Evolutionary conservation across 2,888 invertebrate genomes (phyloP), one percentile per base, ranked within the genome.

Genomic region (Epinotia demarniana): DNA sequence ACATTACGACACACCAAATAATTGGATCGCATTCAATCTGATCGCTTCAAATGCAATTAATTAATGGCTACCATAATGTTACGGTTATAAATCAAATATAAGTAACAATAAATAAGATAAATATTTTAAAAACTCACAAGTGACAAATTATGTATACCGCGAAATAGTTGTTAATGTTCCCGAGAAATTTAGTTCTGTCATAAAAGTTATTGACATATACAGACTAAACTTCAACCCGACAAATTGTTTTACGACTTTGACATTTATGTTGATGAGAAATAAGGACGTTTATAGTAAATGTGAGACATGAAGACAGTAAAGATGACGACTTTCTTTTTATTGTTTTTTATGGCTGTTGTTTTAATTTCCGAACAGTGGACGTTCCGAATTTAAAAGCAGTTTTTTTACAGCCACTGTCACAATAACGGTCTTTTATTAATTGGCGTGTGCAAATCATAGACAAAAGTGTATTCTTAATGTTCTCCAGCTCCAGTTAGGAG

Each of bases 401-500:
- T 43, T 23, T 72, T 58, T 63, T 58, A 69, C 58, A 72, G 61
- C 60, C 57, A 23, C 63, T 63, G 73, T 76, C 73, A 69, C 60
- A 64, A 75, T 78, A 77, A 75, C 77, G 75, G 77, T 68, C 23
- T 69, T 75, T 58, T 70, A 63, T 77, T 70, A 61, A 66, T 75
- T 70, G 53, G 66, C 53, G 23, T 27, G 57, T 46, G 64, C 72
- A 72, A 72, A 70, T 75, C 49, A 60, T 60, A 75, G 49, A 69
- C 27, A 69, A 68, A 46, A 19, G 19, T 63, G 46, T 57, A 19
- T 74, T 58, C 57, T 73, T 62, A 57, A 68, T 33, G 18, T 6
- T 49, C 11, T 33, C n/a, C n/a, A 23, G 49, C 39, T 75, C 5
- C n/a, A n/a, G n/a, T n/a, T n/a, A n/a, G n/a, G 57, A 19, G 33